A percentile compares a stretch with the other conserved stretches of the same genome.
phyloP scores from a whole-genome alignment of 1,140 invertebrate genomes.

The Copidosoma floridanum region DNA sequence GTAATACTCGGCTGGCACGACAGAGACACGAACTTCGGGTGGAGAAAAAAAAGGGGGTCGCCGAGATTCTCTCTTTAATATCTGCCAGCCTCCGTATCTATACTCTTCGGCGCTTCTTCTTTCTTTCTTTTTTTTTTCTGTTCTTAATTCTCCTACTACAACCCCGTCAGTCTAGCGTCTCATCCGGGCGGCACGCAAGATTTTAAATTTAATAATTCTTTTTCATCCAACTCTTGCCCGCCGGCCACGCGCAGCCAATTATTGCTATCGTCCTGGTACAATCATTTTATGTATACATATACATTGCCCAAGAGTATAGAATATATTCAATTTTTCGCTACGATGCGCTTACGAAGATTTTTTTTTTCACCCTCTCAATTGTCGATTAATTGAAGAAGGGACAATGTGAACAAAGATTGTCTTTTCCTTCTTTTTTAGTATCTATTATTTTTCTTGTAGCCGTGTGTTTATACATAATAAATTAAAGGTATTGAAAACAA shows the following conservation, averaged over 20 bases:
- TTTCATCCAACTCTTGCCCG: too few species aligned
- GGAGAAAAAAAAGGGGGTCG: not conserved
- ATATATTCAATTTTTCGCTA: slow-evolving; percentile 30
- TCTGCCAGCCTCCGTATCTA: too few species aligned
- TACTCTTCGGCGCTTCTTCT: not conserved
- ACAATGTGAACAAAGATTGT: too few species aligned
- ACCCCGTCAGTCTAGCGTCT: slow-evolving; percentile 12
- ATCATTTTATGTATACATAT: not conserved
- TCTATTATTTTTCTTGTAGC: too few species aligned
- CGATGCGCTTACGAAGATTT: not conserved
- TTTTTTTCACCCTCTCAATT: slow-evolving; percentile 1
- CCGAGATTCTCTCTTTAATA: not conserved
- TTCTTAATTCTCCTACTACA: too few species aligned
- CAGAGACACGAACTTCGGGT: slow-evolving; percentile 19
- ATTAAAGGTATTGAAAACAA: too few species aligned
- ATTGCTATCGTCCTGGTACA: slow-evolving; percentile 24
- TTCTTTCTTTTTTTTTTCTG: not conserved
- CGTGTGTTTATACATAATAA: too few species aligned
- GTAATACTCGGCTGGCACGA: slow-evolving; percentile 35
- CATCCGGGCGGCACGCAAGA: slow-evolving; percentile 36
- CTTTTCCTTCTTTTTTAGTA: too few species aligned
- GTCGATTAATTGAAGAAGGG: too few species aligned
- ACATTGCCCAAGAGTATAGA: slow-evolving; percentile 1
- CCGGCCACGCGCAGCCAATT: slow-evolving; percentile 14
- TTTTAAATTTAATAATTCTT: slow-evolving; percentile 42